These are phyloP conservation scores for Drosophila nebulosa DNA, from an alignment of 1,140 invertebrate species.

Conservation along the genomic window DNA sequence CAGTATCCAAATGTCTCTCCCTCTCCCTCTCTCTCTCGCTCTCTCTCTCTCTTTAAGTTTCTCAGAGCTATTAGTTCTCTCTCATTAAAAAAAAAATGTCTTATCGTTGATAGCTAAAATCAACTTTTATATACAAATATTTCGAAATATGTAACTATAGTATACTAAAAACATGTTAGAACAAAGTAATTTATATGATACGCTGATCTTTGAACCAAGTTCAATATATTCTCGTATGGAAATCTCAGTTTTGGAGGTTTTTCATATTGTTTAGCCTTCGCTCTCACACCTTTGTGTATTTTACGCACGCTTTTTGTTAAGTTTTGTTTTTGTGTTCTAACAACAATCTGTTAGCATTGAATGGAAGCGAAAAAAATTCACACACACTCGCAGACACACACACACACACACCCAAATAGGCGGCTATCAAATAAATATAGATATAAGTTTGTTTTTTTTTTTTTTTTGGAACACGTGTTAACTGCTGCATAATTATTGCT, in stretches of 20 bases:
- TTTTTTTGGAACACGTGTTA: conserved; percentile 11
- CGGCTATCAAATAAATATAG: background rate
- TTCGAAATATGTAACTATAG: too few species aligned
- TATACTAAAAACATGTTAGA: background rate
- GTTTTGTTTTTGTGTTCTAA: background rate
- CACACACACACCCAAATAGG: background rate
- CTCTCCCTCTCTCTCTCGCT: background rate
- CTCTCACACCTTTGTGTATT: background rate
- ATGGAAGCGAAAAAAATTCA: background rate
- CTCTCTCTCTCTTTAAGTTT: conserved; percentile 2
- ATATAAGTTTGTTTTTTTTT: background rate
- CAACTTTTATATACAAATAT: background rate
- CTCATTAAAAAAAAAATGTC: conserved; percentile 10
- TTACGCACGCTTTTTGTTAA: background rate
- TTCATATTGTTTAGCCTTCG: background rate
- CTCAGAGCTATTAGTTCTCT: background rate
- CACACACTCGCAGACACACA: background rate
- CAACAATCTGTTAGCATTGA: conserved; percentile 1
- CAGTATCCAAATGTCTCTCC: conserved; percentile 18
- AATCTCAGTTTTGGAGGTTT: background rate
- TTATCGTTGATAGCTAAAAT: conserved; percentile 24
- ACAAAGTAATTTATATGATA: background rate
- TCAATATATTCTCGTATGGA: background rate
- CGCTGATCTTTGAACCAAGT: too few species aligned
- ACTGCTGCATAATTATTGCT: conserved; percentile 10